A percentile compares a stretch with the other conserved stretches of the same genome.
These are phyloP conservation scores for Amazona guildingii DNA, from an alignment of 2,113 vertebrate genomes.

Conservation along the genomic window DNA sequence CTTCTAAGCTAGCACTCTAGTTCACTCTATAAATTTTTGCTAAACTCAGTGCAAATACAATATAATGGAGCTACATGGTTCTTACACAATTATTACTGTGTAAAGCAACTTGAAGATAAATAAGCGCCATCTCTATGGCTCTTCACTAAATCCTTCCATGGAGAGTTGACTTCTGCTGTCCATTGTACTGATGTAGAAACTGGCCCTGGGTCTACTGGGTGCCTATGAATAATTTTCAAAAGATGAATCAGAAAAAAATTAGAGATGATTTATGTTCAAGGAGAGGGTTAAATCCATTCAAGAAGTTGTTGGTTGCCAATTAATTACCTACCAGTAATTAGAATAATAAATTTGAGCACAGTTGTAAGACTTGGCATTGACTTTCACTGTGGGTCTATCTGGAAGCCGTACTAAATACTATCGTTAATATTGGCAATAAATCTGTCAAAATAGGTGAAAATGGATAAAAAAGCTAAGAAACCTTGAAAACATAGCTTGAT, in stretches of 20 bases:
- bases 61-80: not conserved
- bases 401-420: not conserved
- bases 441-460: constrained; percentile 26
- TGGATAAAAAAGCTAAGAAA: not conserved
- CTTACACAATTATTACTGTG: not conserved
- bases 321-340: constrained; percentile 48
- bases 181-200: not conserved
- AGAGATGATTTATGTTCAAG: constrained; percentile 19
- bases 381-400: not conserved
- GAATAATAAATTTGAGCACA: constrained; percentile 31
- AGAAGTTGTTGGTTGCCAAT: constrained; percentile 61
- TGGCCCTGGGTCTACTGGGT: not conserved
- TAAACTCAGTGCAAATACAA: not conserved
- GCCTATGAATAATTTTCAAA: constrained; percentile 13
- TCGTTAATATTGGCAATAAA: not conserved
- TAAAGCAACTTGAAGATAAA: not conserved
- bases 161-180: not conserved
- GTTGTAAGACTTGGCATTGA: constrained; percentile 1
- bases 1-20: not conserved
- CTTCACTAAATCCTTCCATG: not conserved
- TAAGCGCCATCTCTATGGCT: not conserved
- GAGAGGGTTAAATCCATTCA: not conserved
- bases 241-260: constrained; percentile 30
- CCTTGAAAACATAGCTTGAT: not conserved
- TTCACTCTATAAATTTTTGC: not conserved